Percentiles rank a stretch among this genome's conserved stretches.
phyloP scores from a whole-genome alignment of 2,797 vertebrate species.

The Microctenopoma lineatum region DNA sequence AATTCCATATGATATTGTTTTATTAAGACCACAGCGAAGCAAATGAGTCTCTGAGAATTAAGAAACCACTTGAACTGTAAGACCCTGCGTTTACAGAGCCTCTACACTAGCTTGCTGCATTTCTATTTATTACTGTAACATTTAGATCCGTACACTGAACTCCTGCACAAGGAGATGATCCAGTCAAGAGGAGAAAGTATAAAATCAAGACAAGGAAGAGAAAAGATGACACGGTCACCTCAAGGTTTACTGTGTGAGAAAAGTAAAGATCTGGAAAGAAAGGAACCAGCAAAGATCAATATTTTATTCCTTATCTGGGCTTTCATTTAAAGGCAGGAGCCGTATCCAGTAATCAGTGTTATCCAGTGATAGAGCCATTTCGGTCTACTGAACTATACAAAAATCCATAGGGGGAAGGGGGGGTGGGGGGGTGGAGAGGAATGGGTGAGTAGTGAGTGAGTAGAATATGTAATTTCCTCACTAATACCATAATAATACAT shows the following conservation, averaged over 20 bases:
- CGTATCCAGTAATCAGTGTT: slow-evolving; percentile 29
- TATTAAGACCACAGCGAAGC: neutral
- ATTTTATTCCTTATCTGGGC: slow-evolving; percentile 42
- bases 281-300: slow-evolving; percentile 36
- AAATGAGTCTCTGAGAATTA: neutral
- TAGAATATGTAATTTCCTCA: neutral
- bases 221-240: neutral
- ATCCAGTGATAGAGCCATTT: slow-evolving; percentile 21
- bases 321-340: slow-evolving; percentile 44
- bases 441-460: no score
- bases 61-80: neutral
- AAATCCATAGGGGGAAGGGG: slow-evolving; percentile 17
- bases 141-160: neutral
- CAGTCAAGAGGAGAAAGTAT: neutral
- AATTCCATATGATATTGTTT: neutral
- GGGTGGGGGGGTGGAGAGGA: neutral
- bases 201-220: slow-evolving; percentile 4
- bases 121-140: slow-evolving; percentile 8
- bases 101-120: neutral
- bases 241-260: slow-evolving; percentile 5
- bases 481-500: neutral
- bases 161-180: neutral
- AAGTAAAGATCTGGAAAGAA: neutral
- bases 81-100: neutral
- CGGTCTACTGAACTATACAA: slow-evolving; percentile 1